Evolutionary conservation across 2,888 invertebrate species (phyloP), one percentile per base, ranked within the genome.

Genomic region (Fragum whitleyi): DNA sequence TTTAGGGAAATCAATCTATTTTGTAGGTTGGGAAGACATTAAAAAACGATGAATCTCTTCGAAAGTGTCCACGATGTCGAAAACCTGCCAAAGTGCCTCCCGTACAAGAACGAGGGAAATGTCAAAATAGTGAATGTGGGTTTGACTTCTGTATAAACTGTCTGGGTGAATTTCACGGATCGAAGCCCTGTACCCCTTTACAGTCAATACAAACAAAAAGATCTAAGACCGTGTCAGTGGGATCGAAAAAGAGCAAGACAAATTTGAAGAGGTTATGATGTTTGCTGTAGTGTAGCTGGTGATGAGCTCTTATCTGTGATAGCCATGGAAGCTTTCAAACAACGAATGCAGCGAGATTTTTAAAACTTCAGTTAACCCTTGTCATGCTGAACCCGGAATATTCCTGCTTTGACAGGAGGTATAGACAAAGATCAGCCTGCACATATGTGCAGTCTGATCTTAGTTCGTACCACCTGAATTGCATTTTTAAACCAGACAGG

Each of bases 61-160:
- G 86, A 29, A 89, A 90, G 62, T 92, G 92, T 82, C 90, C 91
- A 2, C 83, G 79, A 47, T 92, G 92, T 81, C 77, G 87, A 16
- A 81, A 83, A 26, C 87, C 89, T 14, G 86, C 92, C 32, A 89
- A 86, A 73, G 88, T 90, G 6, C 71, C 83, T n/a, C 86, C 86
- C 0, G 87, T 87, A 0, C 85, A 89, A 42, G 90, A 91, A 0
- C 72, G 88, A 23, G 92, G 89, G 0, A 69, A 73, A 29, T 92
- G 92, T 76, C 81, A 82, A 23, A 89, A 86, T 51, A 21, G 51
- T 0, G 76, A 85, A 7, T 92, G 92, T 79, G 21, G 36, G 7
- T 87, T 80, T 79, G 90, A 90, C 72, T 91, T 85, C 75, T 92
- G 92, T 80, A 81, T 84, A 7, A 87, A 86, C 39, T 92, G 92